Conservation (phyloP, 2,797 vertebrate genomes). For the Sebastes itinus region DNA sequence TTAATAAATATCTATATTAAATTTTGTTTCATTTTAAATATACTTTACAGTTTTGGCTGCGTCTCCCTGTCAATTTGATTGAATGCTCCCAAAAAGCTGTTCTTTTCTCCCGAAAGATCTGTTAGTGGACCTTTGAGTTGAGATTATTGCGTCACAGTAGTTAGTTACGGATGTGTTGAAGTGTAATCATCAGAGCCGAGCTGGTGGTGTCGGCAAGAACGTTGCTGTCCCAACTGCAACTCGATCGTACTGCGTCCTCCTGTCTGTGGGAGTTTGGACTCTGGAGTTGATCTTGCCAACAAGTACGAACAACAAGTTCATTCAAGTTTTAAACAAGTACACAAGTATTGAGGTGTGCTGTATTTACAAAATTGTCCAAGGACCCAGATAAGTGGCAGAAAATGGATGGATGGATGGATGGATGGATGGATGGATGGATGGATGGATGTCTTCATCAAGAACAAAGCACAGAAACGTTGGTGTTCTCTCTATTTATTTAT, state of each 20-base stretch:
- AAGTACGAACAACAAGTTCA: too few relatives aligned
- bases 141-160: background rate
- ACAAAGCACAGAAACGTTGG: background rate
- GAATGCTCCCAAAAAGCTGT: background rate
- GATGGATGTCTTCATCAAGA: background rate
- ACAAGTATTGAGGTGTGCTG: background rate
- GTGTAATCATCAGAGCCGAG: background rate
- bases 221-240: background rate
- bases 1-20: background rate
- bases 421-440: background rate
- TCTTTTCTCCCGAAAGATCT: fast-evolving
- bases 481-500: conserved; percentile 61
- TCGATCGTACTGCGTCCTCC: background rate
- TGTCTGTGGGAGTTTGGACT: background rate
- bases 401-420: too few relatives aligned
- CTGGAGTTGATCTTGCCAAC: background rate
- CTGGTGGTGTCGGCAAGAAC: background rate
- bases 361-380: fast-evolving
- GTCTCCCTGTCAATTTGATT: background rate
- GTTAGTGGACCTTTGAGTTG: background rate
- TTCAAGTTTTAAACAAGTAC: too few relatives aligned
- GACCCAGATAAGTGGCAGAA: background rate
- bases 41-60: background rate
- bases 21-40: background rate
- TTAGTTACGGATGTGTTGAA: background rate